Percentiles rank a stretch among this genome's conserved stretches.
Evolutionary conservation across 1,140 invertebrate genomes (phyloP).

Genomic region (Octopus bimaculoides): DNA sequence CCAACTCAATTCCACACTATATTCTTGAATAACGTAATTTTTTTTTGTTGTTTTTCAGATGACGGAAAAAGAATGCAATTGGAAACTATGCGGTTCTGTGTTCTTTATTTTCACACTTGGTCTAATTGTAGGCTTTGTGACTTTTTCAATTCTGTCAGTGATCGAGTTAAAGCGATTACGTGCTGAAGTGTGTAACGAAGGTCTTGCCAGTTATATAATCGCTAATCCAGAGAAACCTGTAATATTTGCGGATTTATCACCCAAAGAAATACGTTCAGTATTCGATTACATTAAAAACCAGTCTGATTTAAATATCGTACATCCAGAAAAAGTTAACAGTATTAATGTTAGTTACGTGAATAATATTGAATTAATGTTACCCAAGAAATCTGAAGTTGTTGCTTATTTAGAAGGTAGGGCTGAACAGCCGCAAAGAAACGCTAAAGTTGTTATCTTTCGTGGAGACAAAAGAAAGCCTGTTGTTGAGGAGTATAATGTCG

Average conservation of each 20-base stretch:
- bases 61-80: background rate
- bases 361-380: slow-evolving; percentile 43
- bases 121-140: background rate
- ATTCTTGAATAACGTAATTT: background rate
- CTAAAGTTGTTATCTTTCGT: slow-evolving; percentile 41
- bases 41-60: background rate
- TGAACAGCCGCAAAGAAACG: slow-evolving; percentile 33
- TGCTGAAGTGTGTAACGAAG: background rate
- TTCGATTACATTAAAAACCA: slow-evolving; percentile 28
- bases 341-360: slow-evolving; percentile 42
- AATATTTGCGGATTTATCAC: slow-evolving; percentile 30
- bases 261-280: slow-evolving; percentile 29
- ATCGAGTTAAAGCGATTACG: background rate
- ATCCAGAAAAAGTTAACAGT: slow-evolving; percentile 16
- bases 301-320: slow-evolving; percentile 25
- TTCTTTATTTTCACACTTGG: background rate
- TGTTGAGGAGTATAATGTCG: slow-evolving; percentile 48
- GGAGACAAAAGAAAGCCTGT: slow-evolving; percentile 35
- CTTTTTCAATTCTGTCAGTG: slow-evolving; percentile 1
- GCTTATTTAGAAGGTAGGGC: slow-evolving; percentile 33
- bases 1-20: too few species aligned
- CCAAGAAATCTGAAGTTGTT: slow-evolving; percentile 34
- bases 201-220: slow-evolving; percentile 7
- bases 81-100: slow-evolving; percentile 5
- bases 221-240: slow-evolving; percentile 22